Conservation (phyloP, 2,888 invertebrate genomes). For the Mythimna vitellina region DNA sequence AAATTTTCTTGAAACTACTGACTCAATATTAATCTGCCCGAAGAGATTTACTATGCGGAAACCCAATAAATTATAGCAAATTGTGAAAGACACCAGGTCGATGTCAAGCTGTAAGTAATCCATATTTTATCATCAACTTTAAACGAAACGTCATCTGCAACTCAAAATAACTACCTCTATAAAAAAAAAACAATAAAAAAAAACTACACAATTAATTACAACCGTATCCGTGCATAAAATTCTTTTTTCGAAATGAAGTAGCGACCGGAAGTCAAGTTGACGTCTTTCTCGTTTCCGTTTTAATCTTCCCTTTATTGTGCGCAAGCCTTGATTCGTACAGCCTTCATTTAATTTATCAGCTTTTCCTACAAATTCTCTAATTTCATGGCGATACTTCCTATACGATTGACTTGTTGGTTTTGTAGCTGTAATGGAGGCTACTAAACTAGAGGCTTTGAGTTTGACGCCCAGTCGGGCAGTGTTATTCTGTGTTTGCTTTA, state of each 20-base stretch:
- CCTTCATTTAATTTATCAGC: slow-evolving; percentile 53
- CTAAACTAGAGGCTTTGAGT: background rate
- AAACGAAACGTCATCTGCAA: slow-evolving; percentile 11
- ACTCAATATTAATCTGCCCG: background rate
- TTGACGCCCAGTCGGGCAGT: background rate
- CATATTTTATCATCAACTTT: slow-evolving; percentile 26
- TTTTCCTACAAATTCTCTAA: slow-evolving; percentile 58
- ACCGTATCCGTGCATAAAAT: slow-evolving; percentile 29
- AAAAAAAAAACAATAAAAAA: slow-evolving; percentile 38
- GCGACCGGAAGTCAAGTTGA: slow-evolving; percentile 51
- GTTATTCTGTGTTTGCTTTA: background rate
- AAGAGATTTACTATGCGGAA: background rate
- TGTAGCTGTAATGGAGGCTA: background rate
- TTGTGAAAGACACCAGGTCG: background rate
- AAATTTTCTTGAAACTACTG: background rate
- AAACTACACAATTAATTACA: slow-evolving; percentile 47
- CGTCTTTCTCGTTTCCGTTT: slow-evolving; percentile 56
- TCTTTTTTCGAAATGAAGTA: slow-evolving; percentile 47
- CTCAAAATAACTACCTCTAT: slow-evolving; percentile 19
- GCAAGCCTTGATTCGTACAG: slow-evolving; percentile 44
- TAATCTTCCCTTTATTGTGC: slow-evolving; percentile 58
- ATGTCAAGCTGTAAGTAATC: background rate
- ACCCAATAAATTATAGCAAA: slow-evolving; percentile 4
- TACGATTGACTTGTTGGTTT: background rate
- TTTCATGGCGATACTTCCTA: slow-evolving; percentile 44